phyloP scores from a whole-genome alignment of 37 sponge, comb jelly and placozoan genomes.

The Chondrilla cf. caribensis region DNA sequence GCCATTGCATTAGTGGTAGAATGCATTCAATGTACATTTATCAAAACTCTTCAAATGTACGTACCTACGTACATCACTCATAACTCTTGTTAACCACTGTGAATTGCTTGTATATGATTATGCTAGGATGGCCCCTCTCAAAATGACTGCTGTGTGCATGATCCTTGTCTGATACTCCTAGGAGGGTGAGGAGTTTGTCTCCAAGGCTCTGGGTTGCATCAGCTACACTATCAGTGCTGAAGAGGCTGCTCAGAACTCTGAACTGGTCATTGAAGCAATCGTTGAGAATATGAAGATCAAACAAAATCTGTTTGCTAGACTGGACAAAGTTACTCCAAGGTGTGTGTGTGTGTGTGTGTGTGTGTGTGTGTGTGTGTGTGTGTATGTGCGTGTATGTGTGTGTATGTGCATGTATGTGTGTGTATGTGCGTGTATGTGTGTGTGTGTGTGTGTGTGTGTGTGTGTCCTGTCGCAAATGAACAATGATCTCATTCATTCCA shows the following conservation, averaged over 20 bases:
- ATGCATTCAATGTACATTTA: too few species aligned
- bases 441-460: too few species aligned
- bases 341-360: slow-evolving; percentile 18
- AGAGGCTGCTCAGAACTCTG: slow-evolving; percentile 33
- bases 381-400: background rate
- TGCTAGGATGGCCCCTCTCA: too few species aligned
- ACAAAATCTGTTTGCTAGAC: slow-evolving; percentile 70
- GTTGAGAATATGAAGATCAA: slow-evolving; percentile 87
- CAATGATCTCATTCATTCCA: too few species aligned
- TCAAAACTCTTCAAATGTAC: too few species aligned
- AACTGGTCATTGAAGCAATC: slow-evolving; percentile 93
- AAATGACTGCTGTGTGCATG: too few species aligned
- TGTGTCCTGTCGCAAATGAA: too few species aligned
- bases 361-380: slow-evolving; percentile 4
- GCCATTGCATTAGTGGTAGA: too few species aligned
- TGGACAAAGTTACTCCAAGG: slow-evolving; percentile 78
- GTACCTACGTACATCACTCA: too few species aligned
- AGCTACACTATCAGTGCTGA: slow-evolving; percentile 23
- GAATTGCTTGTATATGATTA: too few species aligned
- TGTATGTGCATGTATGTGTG: background rate
- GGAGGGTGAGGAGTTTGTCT: slow-evolving; percentile 55
- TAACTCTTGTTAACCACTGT: too few species aligned
- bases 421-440: too few species aligned
- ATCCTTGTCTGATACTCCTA: background rate
- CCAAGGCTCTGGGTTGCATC: slow-evolving; percentile 34